phyloP scores from a whole-genome alignment of 1,140 invertebrate genomes.

The Gonatopus flavifemur region DNA sequence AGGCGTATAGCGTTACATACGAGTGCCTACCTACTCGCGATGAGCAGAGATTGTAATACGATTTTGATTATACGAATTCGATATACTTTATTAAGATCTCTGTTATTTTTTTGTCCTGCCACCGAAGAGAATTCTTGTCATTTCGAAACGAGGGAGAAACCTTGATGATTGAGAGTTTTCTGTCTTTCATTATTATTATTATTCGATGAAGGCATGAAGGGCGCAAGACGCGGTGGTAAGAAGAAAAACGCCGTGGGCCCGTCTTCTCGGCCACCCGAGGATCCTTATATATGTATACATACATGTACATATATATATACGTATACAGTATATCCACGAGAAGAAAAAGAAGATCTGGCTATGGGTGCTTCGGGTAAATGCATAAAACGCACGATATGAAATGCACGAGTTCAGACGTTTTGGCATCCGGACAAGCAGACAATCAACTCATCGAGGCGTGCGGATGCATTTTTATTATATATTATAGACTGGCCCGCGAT shows the following conservation, averaged over 20 bases:
- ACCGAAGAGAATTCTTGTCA: neutral
- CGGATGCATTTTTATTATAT: conserved; percentile 61
- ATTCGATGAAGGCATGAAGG: conserved; percentile 17
- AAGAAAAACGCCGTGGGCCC: conserved; percentile 39
- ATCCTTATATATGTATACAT: too few species aligned
- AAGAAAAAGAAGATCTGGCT: conserved; percentile 28
- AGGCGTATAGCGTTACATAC: too few species aligned
- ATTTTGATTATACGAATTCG: too few species aligned
- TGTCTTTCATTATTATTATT: conserved; percentile 18
- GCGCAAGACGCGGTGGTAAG: conserved; percentile 21
- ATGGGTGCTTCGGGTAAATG: conserved; percentile 41
- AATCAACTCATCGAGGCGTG: conserved; percentile 61
- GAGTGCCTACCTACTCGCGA: too few species aligned
- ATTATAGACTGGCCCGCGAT: conserved; percentile 57
- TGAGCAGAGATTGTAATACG: too few species aligned
- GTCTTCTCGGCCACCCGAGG: conserved; percentile 45
- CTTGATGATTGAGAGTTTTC: neutral
- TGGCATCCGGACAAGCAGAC: conserved; percentile 60
- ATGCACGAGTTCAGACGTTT: conserved; percentile 59
- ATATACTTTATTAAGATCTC: too few species aligned
- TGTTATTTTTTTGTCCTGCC: too few species aligned
- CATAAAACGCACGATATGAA: conserved; percentile 55
- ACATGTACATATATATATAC: too few species aligned
- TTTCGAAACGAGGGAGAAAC: neutral
- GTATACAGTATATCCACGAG: too few species aligned